These are phyloP conservation scores for Amiota mariae DNA, from an alignment of 2,888 invertebrate genomes.

Conservation along the genomic window DNA sequence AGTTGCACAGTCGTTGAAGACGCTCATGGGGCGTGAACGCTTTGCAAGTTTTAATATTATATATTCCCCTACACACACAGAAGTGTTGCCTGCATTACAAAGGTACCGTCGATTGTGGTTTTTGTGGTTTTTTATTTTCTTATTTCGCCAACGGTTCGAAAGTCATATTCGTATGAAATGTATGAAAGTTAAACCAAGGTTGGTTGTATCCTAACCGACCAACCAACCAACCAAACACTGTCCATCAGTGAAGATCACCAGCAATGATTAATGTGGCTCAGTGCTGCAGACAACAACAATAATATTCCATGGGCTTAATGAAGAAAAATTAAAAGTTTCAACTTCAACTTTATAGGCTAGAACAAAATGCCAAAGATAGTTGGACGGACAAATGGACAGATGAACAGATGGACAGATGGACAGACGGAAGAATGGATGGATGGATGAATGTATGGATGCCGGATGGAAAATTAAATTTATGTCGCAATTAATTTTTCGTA, in stretches of 20 bases:
- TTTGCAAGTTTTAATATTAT: conserved; percentile 25
- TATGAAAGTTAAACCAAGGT: too few species aligned
- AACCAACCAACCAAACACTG: background rate
- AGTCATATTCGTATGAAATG: background rate
- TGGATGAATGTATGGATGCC: conserved; percentile 3
- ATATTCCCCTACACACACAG: background rate
- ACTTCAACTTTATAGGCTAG: background rate
- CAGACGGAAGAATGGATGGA: background rate
- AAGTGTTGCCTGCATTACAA: too few species aligned
- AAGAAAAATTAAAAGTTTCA: conserved; percentile 28
- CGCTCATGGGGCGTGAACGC: conserved; percentile 18
- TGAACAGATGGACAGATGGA: background rate
- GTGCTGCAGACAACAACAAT: background rate
- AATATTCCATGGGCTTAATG: conserved; percentile 12
- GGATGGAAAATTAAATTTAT: conserved; percentile 26
- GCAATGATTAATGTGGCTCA: conserved; percentile 23
- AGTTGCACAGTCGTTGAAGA: background rate
- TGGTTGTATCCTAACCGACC: too few species aligned
- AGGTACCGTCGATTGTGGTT: background rate
- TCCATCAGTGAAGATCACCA: conserved; percentile 13
- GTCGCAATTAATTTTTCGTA: conserved; percentile 24
- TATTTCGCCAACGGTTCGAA: background rate
- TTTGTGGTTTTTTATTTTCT: background rate
- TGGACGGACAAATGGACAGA: background rate
- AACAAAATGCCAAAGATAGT: background rate